Evolutionary conservation across 2,888 invertebrate genomes (phyloP).

Genomic region (Anarsia innoxiella): DNA sequence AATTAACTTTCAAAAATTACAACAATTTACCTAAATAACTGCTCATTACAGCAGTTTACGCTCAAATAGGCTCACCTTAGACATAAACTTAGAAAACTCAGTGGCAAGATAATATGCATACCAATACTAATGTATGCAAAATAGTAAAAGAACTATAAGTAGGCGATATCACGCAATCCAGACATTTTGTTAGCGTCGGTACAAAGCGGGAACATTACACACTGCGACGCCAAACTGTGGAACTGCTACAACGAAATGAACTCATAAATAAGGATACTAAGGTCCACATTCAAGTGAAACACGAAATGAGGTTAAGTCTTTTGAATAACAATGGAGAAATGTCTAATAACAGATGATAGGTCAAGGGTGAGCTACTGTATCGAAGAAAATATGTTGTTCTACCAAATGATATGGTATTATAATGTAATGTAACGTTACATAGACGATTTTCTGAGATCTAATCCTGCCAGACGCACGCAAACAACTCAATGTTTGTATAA

Average conservation of each 20-base stretch:
- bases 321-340: slow-evolving; percentile 15
- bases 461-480: neutral
- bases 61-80: slow-evolving; percentile 15
- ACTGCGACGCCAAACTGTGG: slow-evolving; percentile 7
- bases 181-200: slow-evolving; percentile 70
- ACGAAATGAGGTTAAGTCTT: neutral
- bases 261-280: neutral
- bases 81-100: slow-evolving; percentile 38
- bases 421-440: neutral
- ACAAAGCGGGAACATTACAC: slow-evolving; percentile 48
- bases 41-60: slow-evolving; percentile 2
- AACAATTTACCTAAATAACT: neutral
- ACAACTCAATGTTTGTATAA: neutral
- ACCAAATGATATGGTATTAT: slow-evolving; percentile 20
- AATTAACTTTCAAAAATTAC: neutral
- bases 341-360: slow-evolving; percentile 60
- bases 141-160: slow-evolving; percentile 63
- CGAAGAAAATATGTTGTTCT: slow-evolving; percentile 43
- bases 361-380: slow-evolving; percentile 57
- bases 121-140: slow-evolving; percentile 64
- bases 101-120: slow-evolving; percentile 41
- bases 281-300: neutral
- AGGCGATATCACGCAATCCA: slow-evolving; percentile 61
- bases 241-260: slow-evolving; percentile 1
- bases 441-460: neutral